phyloP scores from a whole-genome alignment of 2,888 invertebrate species.

The Pherbina coryleti region DNA sequence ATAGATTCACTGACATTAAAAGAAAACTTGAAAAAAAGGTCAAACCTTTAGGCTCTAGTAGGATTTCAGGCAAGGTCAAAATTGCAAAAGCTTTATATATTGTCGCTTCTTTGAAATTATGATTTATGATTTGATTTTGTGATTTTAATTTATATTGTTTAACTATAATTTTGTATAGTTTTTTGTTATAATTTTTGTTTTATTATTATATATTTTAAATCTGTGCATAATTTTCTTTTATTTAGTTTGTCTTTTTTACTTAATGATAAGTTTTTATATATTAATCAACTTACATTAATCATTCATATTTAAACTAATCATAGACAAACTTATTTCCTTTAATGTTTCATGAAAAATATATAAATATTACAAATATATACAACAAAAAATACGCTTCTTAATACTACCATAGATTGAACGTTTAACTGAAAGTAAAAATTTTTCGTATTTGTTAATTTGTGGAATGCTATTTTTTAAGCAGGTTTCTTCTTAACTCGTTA shows the following conservation, averaged over 20 bases:
- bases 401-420: slow-evolving; percentile 13
- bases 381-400: neutral
- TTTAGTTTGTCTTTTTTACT: neutral
- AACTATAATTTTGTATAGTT: neutral
- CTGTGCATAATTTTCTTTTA: neutral
- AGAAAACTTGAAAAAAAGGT: too few species aligned
- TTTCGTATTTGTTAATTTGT: slow-evolving; percentile 31
- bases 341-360: slow-evolving; percentile 19
- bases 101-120: too few species aligned
- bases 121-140: too few species aligned
- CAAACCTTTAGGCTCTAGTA: too few species aligned
- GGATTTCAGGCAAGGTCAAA: too few species aligned
- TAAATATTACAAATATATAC: neutral
- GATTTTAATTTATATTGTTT: too few species aligned
- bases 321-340: slow-evolving; percentile 5
- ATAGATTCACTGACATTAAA: too few species aligned
- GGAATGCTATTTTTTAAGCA: slow-evolving; percentile 40
- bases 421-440: neutral
- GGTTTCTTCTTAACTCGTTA: slow-evolving; percentile 41
- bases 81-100: too few species aligned
- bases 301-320: slow-evolving; percentile 10
- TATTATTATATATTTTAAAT: neutral
- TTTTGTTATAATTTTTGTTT: neutral
- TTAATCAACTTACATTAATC: neutral
- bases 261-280: neutral